Base-by-base conservation (phyloP, 2,113 vertebrate species). In the Xenopus laevis region DNA sequence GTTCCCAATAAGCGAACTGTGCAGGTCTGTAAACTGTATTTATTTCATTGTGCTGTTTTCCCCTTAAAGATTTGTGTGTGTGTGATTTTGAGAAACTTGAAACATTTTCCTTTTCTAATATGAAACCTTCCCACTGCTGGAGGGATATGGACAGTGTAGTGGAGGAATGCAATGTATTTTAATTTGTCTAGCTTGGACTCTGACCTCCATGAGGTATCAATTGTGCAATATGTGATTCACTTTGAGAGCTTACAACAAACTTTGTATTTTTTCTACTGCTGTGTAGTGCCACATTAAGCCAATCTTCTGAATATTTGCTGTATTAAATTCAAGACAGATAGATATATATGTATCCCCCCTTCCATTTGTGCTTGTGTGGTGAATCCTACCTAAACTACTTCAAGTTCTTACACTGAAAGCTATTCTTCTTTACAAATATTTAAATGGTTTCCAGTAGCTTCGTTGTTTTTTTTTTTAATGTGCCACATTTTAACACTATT, bases 141-240 rank as follows among this genome's bases (percentile, higher is more conserved):
- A 79, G 66, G 83, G 17, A 59, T 40, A 40, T 78, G 75, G 68
- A 84, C 80, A 89, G 87, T 27, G 23, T 27, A 27, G 23, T 27
- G 23, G 23, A 27, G 23, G 23, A 27, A 27, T 63, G 27, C 21
- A 82, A 80, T 69, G 6, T 20, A 73, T 53, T 10, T 16, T 50
- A 50, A 50, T 15, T n/a, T 85, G 58, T 75, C 73, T 88, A 81
- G 77, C 79, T 87, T 87, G 33, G 72, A 87, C 87, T 90, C 87
- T 92, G 91, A 91, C 92, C 94, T 94, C 93, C 87, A 27, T 94
- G 93, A 94, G 93, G 92, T 93, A 87, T 87, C 91, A 90, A 89
- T 87, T 89, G 92, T 94, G 93, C 93, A 95, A 94, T 95, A 94
- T 88, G 86, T 87, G 46, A 82, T 91, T 92, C 85, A 79, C 89